A percentile compares a stretch with the other conserved stretches of the same genome.
These are phyloP conservation scores for Furnarius figulus DNA, from an alignment of 2,113 vertebrate species.

Conservation along the genomic window DNA sequence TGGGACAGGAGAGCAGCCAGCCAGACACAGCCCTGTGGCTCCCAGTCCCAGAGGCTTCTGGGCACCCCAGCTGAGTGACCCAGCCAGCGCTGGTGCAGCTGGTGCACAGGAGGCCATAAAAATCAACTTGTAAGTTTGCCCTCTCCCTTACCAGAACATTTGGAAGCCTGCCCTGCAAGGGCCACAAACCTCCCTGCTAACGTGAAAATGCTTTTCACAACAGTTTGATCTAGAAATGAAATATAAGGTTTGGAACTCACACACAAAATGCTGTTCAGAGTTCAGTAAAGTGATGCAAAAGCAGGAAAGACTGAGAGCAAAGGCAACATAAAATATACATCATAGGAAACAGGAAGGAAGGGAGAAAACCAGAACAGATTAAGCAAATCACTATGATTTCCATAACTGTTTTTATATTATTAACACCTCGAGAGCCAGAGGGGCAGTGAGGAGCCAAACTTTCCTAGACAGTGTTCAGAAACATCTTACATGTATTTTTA, in stretches of 20 bases:
- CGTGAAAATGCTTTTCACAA: not conserved
- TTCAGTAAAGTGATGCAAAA: slow-evolving; percentile 19
- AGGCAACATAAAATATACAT: slow-evolving; percentile 39
- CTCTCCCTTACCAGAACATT: not conserved
- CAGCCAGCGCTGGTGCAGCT: slow-evolving; percentile 33
- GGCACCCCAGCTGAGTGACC: slow-evolving; percentile 25
- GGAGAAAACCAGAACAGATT: not conserved
- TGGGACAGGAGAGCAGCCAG: not conserved
- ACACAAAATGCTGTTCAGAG: not conserved
- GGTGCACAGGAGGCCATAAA: not conserved
- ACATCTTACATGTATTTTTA: accelerated
- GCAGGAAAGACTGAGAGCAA: not conserved
- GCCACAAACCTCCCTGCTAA: not conserved
- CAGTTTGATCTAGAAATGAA: slow-evolving; percentile 13
- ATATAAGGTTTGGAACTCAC: slow-evolving; percentile 3
- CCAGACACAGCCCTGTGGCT: not conserved
- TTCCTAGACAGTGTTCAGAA: not conserved
- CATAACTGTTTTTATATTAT: slow-evolving; percentile 11
- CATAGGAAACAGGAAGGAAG: not conserved
- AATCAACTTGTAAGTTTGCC: not conserved
- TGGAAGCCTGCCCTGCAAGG: slow-evolving; percentile 17
- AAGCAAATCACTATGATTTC: slow-evolving; percentile 16
- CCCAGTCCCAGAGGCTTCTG: not conserved
- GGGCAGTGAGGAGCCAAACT: not conserved
- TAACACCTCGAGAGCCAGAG: slow-evolving; percentile 1